phyloP scores from a whole-genome alignment of 1,140 invertebrate species.

The Drosophila sulfurigaster region DNA sequence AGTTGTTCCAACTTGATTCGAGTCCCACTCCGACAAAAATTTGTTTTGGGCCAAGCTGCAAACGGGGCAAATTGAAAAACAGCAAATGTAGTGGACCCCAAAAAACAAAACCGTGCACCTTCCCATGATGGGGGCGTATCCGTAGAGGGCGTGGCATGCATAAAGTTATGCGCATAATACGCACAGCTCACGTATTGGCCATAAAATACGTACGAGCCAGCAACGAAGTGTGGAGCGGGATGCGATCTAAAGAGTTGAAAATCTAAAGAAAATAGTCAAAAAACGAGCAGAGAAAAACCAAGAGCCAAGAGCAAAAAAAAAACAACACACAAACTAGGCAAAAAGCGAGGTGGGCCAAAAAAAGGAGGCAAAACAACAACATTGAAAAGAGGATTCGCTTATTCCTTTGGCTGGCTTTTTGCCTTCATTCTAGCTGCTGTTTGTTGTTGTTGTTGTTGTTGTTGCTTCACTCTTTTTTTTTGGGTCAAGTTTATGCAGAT shows the following conservation, averaged over 20 bases:
- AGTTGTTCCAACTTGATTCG: conserved; percentile 63
- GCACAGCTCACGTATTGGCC: conserved; percentile 78
- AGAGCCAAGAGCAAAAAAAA: neutral
- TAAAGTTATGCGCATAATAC: conserved; percentile 82
- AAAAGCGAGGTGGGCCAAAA: neutral
- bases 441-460: conserved; percentile 9
- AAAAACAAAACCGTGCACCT: conserved; percentile 22
- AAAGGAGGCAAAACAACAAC: conserved; percentile 29
- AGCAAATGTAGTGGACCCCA: conserved; percentile 36
- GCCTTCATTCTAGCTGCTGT: conserved; percentile 16
- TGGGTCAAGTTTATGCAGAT: conserved; percentile 83
- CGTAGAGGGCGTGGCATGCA: conserved; percentile 54
- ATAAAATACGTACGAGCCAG: conserved; percentile 66
- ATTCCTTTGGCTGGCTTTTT: conserved; percentile 50
- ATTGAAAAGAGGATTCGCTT: conserved; percentile 62
- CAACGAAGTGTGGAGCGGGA: conserved; percentile 18
- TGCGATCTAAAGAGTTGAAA: conserved; percentile 67
- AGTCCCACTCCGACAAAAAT: neutral
- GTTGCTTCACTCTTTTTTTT: conserved; percentile 40
- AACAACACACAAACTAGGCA: neutral
- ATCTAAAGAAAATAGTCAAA: conserved; percentile 71
- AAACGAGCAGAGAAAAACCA: conserved; percentile 8
- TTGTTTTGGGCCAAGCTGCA: conserved; percentile 12
- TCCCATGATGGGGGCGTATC: neutral
- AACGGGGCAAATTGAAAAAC: conserved; percentile 75